phyloP scores from a whole-genome alignment of 2,888 invertebrate species.

The Platycheirus albimanus region DNA sequence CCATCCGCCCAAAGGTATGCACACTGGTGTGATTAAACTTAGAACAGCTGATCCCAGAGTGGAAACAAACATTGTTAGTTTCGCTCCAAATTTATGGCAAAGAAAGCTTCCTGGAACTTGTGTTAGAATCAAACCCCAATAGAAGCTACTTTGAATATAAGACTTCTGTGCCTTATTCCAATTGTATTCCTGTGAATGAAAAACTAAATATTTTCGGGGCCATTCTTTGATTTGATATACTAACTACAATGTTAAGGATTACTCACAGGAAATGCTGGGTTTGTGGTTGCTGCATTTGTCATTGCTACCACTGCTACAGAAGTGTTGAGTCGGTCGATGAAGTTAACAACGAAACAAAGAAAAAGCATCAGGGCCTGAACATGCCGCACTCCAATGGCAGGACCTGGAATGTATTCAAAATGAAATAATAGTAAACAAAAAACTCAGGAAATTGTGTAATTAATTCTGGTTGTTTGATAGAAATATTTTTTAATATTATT shows the following conservation, averaged over 20 bases:
- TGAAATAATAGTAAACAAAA: neutral
- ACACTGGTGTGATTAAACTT: conserved; percentile 16
- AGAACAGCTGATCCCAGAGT: conserved; percentile 16
- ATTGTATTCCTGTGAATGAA: conserved; percentile 4
- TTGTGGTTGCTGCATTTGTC: conserved; percentile 5
- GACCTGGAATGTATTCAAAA: conserved; percentile 57
- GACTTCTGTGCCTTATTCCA: conserved; percentile 55
- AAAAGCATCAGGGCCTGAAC: conserved; percentile 22
- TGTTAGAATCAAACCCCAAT: conserved; percentile 21
- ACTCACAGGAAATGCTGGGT: conserved; percentile 14
- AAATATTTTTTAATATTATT: too few species aligned
- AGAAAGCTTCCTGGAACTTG: conserved; percentile 19
- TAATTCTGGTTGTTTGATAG: too few species aligned
- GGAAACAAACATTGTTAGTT: conserved; percentile 12
- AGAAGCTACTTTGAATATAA: conserved; percentile 24
- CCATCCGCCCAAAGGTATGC: conserved; percentile 18
- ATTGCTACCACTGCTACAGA: conserved; percentile 82
- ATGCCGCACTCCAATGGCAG: conserved; percentile 50
- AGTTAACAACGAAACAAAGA: conserved; percentile 14
- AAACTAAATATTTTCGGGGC: neutral
- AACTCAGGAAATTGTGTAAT: too few species aligned
- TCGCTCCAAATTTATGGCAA: conserved; percentile 9
- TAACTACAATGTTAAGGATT: neutral
- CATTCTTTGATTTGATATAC: neutral
- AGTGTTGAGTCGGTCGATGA: conserved; percentile 82